Conservation (phyloP, 2,797 vertebrate genomes). For the Betta splendens region DNA sequence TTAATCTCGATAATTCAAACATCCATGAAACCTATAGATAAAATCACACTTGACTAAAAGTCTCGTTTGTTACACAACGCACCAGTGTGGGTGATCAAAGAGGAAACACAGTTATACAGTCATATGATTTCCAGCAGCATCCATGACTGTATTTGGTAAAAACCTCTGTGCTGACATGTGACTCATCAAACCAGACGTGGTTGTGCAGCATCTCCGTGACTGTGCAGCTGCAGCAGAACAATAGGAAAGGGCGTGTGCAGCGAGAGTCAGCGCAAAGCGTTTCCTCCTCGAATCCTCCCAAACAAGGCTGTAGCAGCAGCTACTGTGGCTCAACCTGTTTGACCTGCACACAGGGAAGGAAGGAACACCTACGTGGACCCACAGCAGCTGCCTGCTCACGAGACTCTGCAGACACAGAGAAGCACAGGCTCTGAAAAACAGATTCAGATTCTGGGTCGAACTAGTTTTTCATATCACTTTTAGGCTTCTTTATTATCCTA, state of each 20-base stretch:
- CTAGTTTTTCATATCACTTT: too few relatives aligned
- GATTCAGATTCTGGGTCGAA: too few relatives aligned
- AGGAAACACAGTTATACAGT: not conserved
- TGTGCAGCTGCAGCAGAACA: not conserved
- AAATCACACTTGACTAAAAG: not conserved
- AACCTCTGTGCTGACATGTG: slow-evolving; percentile 11
- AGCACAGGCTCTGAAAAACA: too few relatives aligned
- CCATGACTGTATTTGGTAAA: slow-evolving; percentile 47
- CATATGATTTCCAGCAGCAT: not conserved
- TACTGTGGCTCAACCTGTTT: not conserved
- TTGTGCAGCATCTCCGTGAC: not conserved
- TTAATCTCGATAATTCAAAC: too few relatives aligned
- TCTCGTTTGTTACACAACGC: not conserved
- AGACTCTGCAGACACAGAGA: too few relatives aligned
- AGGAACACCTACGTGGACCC: too few relatives aligned
- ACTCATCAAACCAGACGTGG: slow-evolving; percentile 36
- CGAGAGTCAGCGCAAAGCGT: slow-evolving; percentile 7
- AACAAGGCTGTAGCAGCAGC: slow-evolving; percentile 9
- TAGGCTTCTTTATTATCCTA: too few relatives aligned
- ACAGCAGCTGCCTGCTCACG: too few relatives aligned
- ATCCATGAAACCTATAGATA: not conserved
- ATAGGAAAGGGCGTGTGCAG: not conserved
- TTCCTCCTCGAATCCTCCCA: slow-evolving; percentile 1
- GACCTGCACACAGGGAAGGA: too few relatives aligned
- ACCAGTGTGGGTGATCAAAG: slow-evolving; percentile 1